phyloP scores from a whole-genome alignment of 2,113 vertebrate genomes.

The Girardinichthys multiradiatus region DNA sequence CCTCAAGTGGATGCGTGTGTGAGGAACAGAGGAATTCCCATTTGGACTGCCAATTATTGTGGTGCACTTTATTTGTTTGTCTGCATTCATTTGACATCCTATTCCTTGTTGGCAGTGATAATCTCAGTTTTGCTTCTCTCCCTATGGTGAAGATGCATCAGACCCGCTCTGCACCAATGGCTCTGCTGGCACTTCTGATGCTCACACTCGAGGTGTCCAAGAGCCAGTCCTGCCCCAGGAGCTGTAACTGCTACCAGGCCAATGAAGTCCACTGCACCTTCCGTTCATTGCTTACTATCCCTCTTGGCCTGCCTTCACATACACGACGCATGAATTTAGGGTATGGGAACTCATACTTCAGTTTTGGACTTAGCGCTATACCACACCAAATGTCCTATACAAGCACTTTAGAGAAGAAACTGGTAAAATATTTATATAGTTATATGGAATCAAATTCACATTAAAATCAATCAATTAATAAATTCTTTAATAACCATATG shows the following conservation, averaged over 20 bases:
- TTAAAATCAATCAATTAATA: too few relatives aligned
- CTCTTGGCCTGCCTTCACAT: slow-evolving; percentile 79
- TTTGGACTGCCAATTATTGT: slow-evolving; percentile 19
- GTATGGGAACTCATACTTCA: slow-evolving; percentile 71
- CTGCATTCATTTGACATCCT: slow-evolving; percentile 13
- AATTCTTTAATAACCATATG: too few relatives aligned
- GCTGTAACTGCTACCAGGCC: slow-evolving; percentile 90
- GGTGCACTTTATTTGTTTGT: slow-evolving; percentile 9
- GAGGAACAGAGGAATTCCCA: background rate
- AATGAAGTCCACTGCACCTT: slow-evolving; percentile 97
- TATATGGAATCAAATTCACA: too few relatives aligned
- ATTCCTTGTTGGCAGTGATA: slow-evolving; percentile 35
- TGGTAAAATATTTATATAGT: too few relatives aligned
- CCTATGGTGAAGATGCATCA: slow-evolving; percentile 25
- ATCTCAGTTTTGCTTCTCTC: slow-evolving; percentile 16
- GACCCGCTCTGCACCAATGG: slow-evolving; percentile 42
- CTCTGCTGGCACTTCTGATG: slow-evolving; percentile 79
- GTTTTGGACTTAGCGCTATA: background rate
- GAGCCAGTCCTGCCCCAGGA: slow-evolving; percentile 81
- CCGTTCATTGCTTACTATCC: slow-evolving; percentile 86
- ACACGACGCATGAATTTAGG: slow-evolving; percentile 93
- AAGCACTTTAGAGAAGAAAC: too few relatives aligned
- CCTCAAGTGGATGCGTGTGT: background rate
- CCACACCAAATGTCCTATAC: too few relatives aligned
- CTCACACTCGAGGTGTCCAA: slow-evolving; percentile 44